Percentiles rank a stretch among this genome's conserved stretches.
phyloP scores from a whole-genome alignment of 2,888 invertebrate genomes.

The Eupeodes luniger region DNA sequence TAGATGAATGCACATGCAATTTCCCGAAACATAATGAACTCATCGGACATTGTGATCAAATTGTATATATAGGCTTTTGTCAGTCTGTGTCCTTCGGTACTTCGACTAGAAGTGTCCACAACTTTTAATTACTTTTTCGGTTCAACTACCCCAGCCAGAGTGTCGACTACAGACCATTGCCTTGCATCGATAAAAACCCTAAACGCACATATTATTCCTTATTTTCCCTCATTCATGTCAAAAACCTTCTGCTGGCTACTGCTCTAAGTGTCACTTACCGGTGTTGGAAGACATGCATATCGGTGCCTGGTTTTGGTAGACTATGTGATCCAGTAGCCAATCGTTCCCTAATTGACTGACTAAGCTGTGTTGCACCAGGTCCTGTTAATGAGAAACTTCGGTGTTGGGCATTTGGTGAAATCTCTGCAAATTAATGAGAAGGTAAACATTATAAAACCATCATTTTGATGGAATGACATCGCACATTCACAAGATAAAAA shows the following conservation, averaged over 20 bases:
- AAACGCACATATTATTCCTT: slow-evolving; percentile 19
- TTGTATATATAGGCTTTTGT: background rate
- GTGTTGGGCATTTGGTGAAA: slow-evolving; percentile 88
- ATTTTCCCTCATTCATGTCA: background rate
- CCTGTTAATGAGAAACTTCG: slow-evolving; percentile 94
- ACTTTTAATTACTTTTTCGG: slow-evolving; percentile 40
- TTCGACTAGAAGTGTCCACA: background rate
- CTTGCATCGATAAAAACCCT: slow-evolving; percentile 32
- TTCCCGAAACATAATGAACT: slow-evolving; percentile 37
- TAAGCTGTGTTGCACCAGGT: slow-evolving; percentile 93
- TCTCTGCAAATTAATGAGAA: slow-evolving; percentile 84
- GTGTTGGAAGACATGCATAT: slow-evolving; percentile 87
- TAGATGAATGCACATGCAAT: slow-evolving; percentile 34
- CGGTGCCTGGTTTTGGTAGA: slow-evolving; percentile 90
- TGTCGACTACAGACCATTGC: background rate
- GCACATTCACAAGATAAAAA: background rate
- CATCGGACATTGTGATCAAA: slow-evolving; percentile 28
- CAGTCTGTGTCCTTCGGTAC: background rate
- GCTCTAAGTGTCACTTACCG: slow-evolving; percentile 83
- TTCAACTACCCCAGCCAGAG: slow-evolving; percentile 19
- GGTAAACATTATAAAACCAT: slow-evolving; percentile 33
- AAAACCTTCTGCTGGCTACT: background rate
- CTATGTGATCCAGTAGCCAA: slow-evolving; percentile 94
- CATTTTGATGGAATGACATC: background rate
- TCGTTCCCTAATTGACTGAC: slow-evolving; percentile 93